Base-by-base conservation (phyloP, 2,797 vertebrate genomes). In the Myotis planiceps region DNA sequence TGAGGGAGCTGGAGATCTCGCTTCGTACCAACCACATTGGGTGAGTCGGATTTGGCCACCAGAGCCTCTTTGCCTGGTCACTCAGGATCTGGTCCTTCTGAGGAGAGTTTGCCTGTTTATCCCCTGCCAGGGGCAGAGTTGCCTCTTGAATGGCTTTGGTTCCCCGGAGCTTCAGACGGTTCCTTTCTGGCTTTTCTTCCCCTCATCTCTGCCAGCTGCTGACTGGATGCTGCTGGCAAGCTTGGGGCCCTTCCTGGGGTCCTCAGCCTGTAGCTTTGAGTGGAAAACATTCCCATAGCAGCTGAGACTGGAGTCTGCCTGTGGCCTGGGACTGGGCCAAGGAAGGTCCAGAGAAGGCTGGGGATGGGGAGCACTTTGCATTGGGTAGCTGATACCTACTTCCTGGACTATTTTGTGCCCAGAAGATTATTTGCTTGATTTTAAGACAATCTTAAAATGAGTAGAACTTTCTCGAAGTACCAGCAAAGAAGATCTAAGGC, bases 11-110 rank as follows among this genome's bases (percentile, higher is more conserved):
- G 98, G 99, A 99, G 98, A 99, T 99, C 97, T 99, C 99, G 9
- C 99, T 99, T 94, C 99, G 99, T 97, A 99, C 99, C 51, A 99
- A 99, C 98, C 99, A 99, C 98, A 99, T 99, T 1, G 99, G 99
- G 99, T 99, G 98, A 99, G 98, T 97, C 16, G 4, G 76, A 68
- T 72, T 27, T 49, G 45, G 68, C 49, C 60, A 0, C 27, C 66
- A 5, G 16, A n/a, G 85, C 60, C 74, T 80, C 27, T 76, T 55
- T 3, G 16, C 68, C 37, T 63, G 60, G 63, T 51, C 12, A 0
- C 37, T 29, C 2, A 25, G 66, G n/a, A 47, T 51, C 53, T 34
- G 18, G 12, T 37, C 68, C 69, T 29, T 66, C 80, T 71, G 68
- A 63, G 60, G 65, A 45, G 27, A 23, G 15, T 63, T 51, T 88